Evolutionary conservation across 2,797 vertebrate species (phyloP), one percentile per base, ranked within the genome.

Genomic region (Siniperca undulata): DNA sequence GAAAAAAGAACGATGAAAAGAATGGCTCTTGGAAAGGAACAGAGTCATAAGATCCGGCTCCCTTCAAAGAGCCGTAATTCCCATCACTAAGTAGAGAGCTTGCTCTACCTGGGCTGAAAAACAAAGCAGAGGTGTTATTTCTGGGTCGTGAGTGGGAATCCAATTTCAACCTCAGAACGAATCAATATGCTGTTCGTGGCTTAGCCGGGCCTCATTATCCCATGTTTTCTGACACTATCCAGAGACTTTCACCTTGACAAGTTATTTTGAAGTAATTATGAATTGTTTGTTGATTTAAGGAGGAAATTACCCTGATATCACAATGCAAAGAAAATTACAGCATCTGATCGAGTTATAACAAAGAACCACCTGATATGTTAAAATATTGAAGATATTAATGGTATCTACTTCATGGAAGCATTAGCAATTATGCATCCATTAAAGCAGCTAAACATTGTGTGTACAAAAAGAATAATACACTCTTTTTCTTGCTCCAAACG

Each of bases 401-500:
- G 38, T 69, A 38, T 62, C 44, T 40, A 17, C 59, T 46, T 48
- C 5, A 44, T 0, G 34, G 44, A 70, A 64, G 64, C 77, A 80
- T 79, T 71, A 71, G 22, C 38, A 52, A 81, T 50, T 76, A 60
- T 81, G 83, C 64, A 74, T 84, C 75, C 48, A 81, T 69, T 88
- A 83, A 78, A 76, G 70, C 60, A 30, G 70, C 20, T 72, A 70
- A 86, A 86, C 61, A 65, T 24, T 30, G 58, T 89, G 65, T 81
- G 74, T 84, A 79, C 27, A 55, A 70, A 83, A 77, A 73, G 53
- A 92, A 87, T 86, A 84, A 82, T 71, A 80, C 76, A 70, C 78
- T 86, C 65, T 61, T 73, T 87, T 68, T 62, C 67, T 66, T 4
- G 48, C 75, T 82, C 42, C 84, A 87, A 89, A 87, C 30, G 36